Percentiles rank a stretch among this genome's conserved stretches.
Conservation (phyloP, 2,113 vertebrate genomes). For the Mionectes macconnelli region DNA sequence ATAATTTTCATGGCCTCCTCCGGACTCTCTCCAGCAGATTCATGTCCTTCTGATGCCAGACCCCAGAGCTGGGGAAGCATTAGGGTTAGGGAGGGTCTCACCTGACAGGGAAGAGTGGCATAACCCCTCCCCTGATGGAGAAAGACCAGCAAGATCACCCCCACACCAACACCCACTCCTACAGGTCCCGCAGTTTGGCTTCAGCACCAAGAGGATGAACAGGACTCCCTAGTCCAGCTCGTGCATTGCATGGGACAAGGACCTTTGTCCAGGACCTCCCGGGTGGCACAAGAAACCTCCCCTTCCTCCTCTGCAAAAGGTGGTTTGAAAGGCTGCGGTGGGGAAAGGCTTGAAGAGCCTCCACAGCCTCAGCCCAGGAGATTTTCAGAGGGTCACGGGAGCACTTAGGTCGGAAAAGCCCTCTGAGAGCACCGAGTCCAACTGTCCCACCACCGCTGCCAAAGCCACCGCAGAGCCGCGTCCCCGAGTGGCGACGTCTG, state of each 20-base stretch:
- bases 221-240: not conserved
- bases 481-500: not conserved
- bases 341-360: not conserved
- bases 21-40: not conserved
- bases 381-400: accelerated
- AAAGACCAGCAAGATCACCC: not conserved
- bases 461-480: accelerated
- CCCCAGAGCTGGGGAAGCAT: no score
- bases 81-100: no score
- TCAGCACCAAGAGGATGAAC: not conserved
- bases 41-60: not conserved
- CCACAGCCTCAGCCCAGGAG: accelerated
- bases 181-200: not conserved
- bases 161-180: accelerated
- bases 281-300: accelerated
- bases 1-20: not conserved
- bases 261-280: not conserved
- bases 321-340: accelerated
- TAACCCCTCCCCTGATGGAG: not conserved
- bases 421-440: not conserved
- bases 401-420: accelerated
- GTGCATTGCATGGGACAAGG: not conserved
- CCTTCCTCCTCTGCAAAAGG: accelerated
- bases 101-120: not conserved
- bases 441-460: accelerated